Evolutionary conservation across 2,113 vertebrate species (phyloP).

Genomic region (Psettodes erumei): DNA sequence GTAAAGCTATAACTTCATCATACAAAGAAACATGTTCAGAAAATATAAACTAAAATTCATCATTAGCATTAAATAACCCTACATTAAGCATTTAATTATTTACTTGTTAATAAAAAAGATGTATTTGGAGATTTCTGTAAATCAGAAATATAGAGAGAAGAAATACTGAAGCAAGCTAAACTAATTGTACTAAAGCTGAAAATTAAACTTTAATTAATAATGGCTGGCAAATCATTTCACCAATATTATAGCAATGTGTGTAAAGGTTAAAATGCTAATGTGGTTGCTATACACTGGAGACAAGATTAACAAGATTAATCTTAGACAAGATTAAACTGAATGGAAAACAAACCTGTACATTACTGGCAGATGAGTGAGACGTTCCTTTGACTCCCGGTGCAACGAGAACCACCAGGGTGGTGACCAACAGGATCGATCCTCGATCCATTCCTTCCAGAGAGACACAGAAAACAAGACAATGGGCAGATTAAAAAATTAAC

Average conservation of each 20-base stretch:
- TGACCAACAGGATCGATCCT: conserved; percentile 23
- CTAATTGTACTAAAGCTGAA: too few species aligned
- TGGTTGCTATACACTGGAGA: background rate
- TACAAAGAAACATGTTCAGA: too few species aligned
- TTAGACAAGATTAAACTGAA: too few species aligned
- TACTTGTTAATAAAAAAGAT: background rate
- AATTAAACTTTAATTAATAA: too few species aligned
- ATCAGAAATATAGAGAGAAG: too few species aligned
- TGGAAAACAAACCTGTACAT: conserved; percentile 13
- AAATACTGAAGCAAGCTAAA: too few species aligned
- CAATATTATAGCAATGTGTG: too few species aligned
- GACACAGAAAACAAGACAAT: background rate
- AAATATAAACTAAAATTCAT: background rate
- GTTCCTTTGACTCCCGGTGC: conserved; percentile 9
- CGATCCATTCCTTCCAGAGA: conserved; percentile 53
- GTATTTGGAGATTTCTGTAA: background rate
- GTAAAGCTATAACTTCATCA: too few species aligned
- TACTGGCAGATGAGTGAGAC: background rate
- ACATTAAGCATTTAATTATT: background rate
- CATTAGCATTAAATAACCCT: background rate
- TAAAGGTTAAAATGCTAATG: conserved; percentile 3
- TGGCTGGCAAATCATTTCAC: too few species aligned
- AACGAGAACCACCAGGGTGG: conserved; percentile 15
- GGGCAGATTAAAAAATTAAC: background rate
- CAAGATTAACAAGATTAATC: background rate